These are phyloP conservation scores for Drosophila meridionalis DNA, from an alignment of 2,888 invertebrate genomes.

Conservation along the genomic window DNA sequence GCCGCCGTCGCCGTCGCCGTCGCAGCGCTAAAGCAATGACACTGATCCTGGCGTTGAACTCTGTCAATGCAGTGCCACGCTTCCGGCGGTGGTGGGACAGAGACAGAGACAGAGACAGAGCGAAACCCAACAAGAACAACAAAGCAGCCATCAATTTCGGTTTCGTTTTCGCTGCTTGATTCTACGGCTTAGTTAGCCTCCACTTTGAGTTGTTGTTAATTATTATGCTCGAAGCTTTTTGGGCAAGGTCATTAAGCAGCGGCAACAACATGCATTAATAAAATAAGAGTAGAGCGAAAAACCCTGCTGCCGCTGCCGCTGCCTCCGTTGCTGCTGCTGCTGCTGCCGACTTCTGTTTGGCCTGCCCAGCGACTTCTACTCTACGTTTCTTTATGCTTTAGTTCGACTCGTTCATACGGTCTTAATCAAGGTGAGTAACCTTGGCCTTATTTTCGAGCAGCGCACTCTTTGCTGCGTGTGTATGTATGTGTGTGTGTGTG, in stretches of 20 bases:
- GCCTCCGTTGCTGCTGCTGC: neutral
- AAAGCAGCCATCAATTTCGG: slow-evolving; percentile 45
- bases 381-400: slow-evolving; percentile 62
- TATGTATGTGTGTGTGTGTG: slow-evolving; percentile 19
- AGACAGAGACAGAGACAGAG: slow-evolving; percentile 5
- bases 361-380: slow-evolving; percentile 51
- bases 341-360: slow-evolving; percentile 51
- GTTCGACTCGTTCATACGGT: slow-evolving; percentile 76
- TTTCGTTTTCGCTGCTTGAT: slow-evolving; percentile 71
- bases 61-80: slow-evolving; percentile 55
- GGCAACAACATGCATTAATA: slow-evolving; percentile 21
- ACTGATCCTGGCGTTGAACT: slow-evolving; percentile 79
- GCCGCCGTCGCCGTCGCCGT: slow-evolving; percentile 22
- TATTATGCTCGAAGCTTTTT: slow-evolving; percentile 81
- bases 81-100: slow-evolving; percentile 40
- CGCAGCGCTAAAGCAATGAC: slow-evolving; percentile 67
- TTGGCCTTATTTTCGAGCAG: slow-evolving; percentile 83
- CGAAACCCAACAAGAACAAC: slow-evolving; percentile 2
- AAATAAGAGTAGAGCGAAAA: slow-evolving; percentile 44
- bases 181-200: slow-evolving; percentile 69
- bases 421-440: slow-evolving; percentile 84
- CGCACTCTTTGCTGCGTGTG: slow-evolving; percentile 66
- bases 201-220: slow-evolving; percentile 66
- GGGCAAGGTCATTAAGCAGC: slow-evolving; percentile 81
- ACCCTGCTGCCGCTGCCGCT: slow-evolving; percentile 13